A percentile compares a stretch with the other conserved stretches of the same genome.
Evolutionary conservation across 2,888 invertebrate species (phyloP).

Genomic region (Leucophenga maculata): DNA sequence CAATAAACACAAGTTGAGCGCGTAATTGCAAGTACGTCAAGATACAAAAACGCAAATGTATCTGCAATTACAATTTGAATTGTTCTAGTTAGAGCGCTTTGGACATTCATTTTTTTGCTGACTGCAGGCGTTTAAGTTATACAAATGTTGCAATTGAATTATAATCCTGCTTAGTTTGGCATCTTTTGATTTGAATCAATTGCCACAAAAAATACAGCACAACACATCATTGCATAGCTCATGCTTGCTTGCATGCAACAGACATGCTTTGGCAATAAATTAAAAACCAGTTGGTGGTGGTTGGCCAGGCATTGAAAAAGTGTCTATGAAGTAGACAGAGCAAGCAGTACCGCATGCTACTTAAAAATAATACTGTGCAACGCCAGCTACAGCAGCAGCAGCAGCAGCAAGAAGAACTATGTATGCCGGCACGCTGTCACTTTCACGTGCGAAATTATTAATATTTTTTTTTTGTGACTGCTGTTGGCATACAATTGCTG

Average conservation of each 20-base stretch:
- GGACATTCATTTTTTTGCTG: too few species aligned
- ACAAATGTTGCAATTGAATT: too few species aligned
- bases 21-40: neutral
- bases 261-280: constrained; percentile 17
- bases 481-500: constrained; percentile 1
- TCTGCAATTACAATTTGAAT: too few species aligned
- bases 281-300: constrained; percentile 10
- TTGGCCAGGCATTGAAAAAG: neutral
- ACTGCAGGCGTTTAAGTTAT: too few species aligned
- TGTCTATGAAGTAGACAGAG: constrained; percentile 28
- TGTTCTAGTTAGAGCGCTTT: too few species aligned
- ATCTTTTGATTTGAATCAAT: too few species aligned
- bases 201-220: neutral
- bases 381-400: neutral
- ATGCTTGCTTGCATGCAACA: neutral
- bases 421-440: constrained; percentile 49
- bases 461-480: constrained; percentile 46
- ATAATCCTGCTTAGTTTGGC: too few species aligned
- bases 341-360: constrained; percentile 28
- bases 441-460: constrained; percentile 64
- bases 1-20: constrained; percentile 28
- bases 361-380: constrained; percentile 24
- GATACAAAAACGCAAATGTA: neutral
- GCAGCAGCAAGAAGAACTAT: neutral
- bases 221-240: too few species aligned